Base-by-base conservation (phyloP, 2,113 vertebrate species). In the Callospermophilus lateralis region DNA sequence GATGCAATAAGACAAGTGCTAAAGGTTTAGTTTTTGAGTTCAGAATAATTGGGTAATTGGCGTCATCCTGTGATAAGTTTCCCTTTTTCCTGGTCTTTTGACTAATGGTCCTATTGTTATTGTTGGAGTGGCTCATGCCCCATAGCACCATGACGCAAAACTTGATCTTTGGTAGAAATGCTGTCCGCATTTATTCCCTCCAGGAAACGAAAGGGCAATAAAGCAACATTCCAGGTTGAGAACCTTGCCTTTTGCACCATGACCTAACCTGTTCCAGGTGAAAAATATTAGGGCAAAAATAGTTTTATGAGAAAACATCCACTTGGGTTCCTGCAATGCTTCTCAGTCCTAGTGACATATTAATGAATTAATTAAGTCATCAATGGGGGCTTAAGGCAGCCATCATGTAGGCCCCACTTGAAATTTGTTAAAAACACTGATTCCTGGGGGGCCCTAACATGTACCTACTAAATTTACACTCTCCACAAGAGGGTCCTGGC, bases 251-350 rank as follows among this genome's bases (percentile, higher is more conserved):
- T 98, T 98, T 96, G 95, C 78, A 96, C 55, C 93, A 80, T 94
- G 70, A 97, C 97, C 98, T 96, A 97, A 94, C 95, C 96, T 97
- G 97, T 94, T 97, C 92, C 97, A 98, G 97, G 97, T 98, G 97
- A 98, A 98, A 98, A 98, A 98, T 93, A 91, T 84, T 83, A 97
- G 92, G 95, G 96, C 97, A 98, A 97, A 98, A 88, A 97, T 98
- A 98, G 95, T 98, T 98, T 98, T 97, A 96, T 98, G 97, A 97
- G 96, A 98, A 99, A 99, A 98, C 97, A 98, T 96, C 98, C 90
- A 98, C 97, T 95, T 98, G 96, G 91, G 98, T 98, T 98, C 97
- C 96, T 96, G 17, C 19, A 48, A 20, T 84, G 65, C 42, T 74
- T 93, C 76, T 97, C 53, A 90, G 37, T 28, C 53, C 30, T 81